Percentiles rank a stretch among this genome's conserved stretches.
Evolutionary conservation across 35 echinoderm and acorn worm genomes (phyloP).

Genomic region (Antedon bifida): DNA sequence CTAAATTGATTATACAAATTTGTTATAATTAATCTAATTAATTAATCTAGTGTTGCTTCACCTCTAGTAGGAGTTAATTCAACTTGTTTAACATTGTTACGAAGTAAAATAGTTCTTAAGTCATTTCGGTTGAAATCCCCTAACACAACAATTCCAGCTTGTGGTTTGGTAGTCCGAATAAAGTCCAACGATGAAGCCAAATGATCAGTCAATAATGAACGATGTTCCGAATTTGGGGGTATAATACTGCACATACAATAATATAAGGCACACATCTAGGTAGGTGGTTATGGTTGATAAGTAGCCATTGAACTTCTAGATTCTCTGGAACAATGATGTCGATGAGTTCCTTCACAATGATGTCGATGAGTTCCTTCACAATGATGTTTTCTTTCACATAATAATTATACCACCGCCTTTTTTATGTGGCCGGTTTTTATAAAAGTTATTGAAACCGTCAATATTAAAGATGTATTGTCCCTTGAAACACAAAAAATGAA

Average conservation of each 20-base stretch:
- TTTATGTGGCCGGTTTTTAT: too few relatives aligned
- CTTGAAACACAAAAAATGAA: too few relatives aligned
- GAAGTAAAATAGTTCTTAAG: neutral
- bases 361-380: neutral
- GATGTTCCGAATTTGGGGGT: neutral
- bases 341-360: neutral
- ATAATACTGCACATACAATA: neutral
- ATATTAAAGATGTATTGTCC: too few relatives aligned
- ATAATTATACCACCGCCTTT: neutral
- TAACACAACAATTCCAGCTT: slow-evolving; percentile 2
- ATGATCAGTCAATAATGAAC: neutral
- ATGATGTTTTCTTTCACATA: neutral
- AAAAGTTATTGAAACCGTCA: too few relatives aligned
- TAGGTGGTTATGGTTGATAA: neutral
- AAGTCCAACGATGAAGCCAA: neutral
- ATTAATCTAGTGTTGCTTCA: neutral
- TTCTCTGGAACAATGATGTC: neutral
- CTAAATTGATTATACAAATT: neutral
- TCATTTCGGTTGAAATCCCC: slow-evolving; percentile 1
- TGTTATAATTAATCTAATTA: slow-evolving; percentile 4
- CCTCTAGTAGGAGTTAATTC: neutral
- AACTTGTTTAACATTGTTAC: neutral
- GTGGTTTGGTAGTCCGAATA: neutral
- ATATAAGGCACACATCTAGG: neutral
- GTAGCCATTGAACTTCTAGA: neutral